Base-by-base conservation (phyloP, 2,888 invertebrate genomes). In the Chrysina gloriosa region DNA sequence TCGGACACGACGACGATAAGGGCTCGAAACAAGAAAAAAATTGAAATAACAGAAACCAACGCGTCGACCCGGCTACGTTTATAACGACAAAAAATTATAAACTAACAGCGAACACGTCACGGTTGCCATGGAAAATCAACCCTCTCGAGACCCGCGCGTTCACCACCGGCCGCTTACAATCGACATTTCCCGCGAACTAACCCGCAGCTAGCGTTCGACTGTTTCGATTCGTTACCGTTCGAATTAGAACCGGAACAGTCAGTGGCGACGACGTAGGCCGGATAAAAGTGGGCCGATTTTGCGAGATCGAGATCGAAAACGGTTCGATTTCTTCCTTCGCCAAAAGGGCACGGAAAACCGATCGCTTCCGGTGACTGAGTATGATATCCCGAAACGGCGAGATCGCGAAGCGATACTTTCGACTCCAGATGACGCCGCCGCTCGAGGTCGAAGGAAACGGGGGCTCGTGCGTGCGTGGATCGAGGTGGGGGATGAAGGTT, bases 91-190 rank as follows among this genome's bases (percentile, higher is more conserved):
- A 39, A 36, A 56, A 39, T n/a, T 36, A 36, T 58, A 36, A 25
- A 58, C 39, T 25, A 19, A 27, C 16, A 58, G n/a, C 31, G 31
- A 52, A 31, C 31, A 58, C 58, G 39, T 39, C 58, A 39, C 16
- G 58, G 58, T 58, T 58, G 58, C 58, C 25, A 58, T 58, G 58
- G 58, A 39, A 58, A 58, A 58, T 25, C 7, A 14, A n/a, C n/a
- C n/a, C n/a, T n/a, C n/a, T 52, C 14, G 34, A 19, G 31, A 31
- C 31, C 19, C 52, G 31, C 7, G 4, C 31, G 14, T n/a, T 19
- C 31, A 11, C 52, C 29, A 52, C 52, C 52, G 19, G 14, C 29
- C 11, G 27, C 50, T 29, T 16, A 50, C 47, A 16, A 27, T 52
- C 50, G 50, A 52, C 27, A 29, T 52, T 52, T 2, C 16, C 19